These are phyloP conservation scores for Aphelocoma coerulescens DNA, from an alignment of 2,113 vertebrate genomes.

Conservation along the genomic window DNA sequence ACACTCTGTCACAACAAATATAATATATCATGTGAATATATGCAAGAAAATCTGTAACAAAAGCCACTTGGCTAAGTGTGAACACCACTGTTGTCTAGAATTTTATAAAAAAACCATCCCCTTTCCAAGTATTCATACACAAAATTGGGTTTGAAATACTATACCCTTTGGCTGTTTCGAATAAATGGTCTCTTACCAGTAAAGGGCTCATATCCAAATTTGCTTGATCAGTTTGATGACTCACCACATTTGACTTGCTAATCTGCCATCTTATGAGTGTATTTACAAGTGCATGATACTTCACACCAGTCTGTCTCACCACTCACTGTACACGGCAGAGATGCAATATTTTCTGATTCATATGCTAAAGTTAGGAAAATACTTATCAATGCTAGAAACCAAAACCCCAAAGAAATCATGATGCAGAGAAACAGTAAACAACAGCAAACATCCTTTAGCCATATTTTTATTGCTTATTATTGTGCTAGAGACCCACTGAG, in stretches of 20 bases:
- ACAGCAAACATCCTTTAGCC: not conserved
- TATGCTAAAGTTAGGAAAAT: not conserved
- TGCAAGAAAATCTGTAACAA: not conserved
- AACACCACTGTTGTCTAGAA: not conserved
- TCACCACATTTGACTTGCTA: slow-evolving; percentile 41
- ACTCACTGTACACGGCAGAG: not conserved
- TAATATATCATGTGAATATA: not conserved
- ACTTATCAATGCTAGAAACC: not conserved
- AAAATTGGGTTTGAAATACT: not conserved
- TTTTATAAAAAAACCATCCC: not conserved
- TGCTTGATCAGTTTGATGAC: slow-evolving; percentile 12
- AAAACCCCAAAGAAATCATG: not conserved
- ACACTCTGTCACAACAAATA: not conserved
- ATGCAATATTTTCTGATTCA: not conserved
- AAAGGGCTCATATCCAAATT: not conserved
- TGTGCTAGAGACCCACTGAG: not conserved
- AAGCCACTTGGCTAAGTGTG: not conserved
- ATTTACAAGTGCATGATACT: slow-evolving; percentile 11
- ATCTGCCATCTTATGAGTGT: not conserved
- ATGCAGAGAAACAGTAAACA: not conserved
- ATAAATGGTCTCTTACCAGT: not conserved
- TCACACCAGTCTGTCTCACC: not conserved
- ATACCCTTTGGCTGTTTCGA: not conserved
- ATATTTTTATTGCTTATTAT: not conserved
- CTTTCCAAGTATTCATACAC: not conserved